phyloP scores from a whole-genome alignment of 1,140 invertebrate genomes.

The Leptoteleia sp. region DNA sequence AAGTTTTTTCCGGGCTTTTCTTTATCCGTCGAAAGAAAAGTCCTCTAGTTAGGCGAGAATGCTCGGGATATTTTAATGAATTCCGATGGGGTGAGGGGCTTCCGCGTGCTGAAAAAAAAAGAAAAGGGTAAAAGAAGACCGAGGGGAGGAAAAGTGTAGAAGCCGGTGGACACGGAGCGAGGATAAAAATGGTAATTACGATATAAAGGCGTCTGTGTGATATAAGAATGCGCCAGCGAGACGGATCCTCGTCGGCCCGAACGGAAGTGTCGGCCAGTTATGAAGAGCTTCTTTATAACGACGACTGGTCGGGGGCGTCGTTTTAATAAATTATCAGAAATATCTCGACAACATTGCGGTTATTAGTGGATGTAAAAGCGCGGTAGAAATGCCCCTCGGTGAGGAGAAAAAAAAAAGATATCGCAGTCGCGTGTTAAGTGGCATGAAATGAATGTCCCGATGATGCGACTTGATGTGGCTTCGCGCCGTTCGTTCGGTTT shows the following conservation, averaged over 20 bases:
- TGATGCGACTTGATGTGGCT: too few species aligned
- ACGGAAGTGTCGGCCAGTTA: slow-evolving; percentile 68
- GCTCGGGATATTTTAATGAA: slow-evolving; percentile 77
- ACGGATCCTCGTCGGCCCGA: slow-evolving; percentile 23
- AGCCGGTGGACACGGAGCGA: slow-evolving; percentile 58
- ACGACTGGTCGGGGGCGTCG: slow-evolving; percentile 26
- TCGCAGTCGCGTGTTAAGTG: slow-evolving; percentile 1
- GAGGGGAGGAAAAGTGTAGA: slow-evolving; percentile 24
- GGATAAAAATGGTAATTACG: slow-evolving; percentile 80
- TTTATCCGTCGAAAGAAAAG: slow-evolving; percentile 62
- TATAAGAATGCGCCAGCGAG: slow-evolving; percentile 72
- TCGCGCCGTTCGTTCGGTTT: too few species aligned
- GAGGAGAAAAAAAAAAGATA: too few species aligned
- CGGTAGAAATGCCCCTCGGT: background rate
- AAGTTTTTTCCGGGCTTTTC: slow-evolving; percentile 36
- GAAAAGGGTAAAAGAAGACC: slow-evolving; percentile 34
- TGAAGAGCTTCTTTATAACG: slow-evolving; percentile 61
- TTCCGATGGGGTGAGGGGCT: slow-evolving; percentile 74
- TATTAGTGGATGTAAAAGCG: slow-evolving; percentile 10
- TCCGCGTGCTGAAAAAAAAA: too few species aligned
- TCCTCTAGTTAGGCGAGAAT: slow-evolving; percentile 73
- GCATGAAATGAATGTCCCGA: too few species aligned
- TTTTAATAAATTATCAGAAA: slow-evolving; percentile 72
- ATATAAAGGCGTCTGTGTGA: slow-evolving; percentile 74
- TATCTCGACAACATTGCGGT: slow-evolving; percentile 63